Evolutionary conservation across 2,113 vertebrate species (phyloP).

Genomic region (Anguilla japonica): DNA sequence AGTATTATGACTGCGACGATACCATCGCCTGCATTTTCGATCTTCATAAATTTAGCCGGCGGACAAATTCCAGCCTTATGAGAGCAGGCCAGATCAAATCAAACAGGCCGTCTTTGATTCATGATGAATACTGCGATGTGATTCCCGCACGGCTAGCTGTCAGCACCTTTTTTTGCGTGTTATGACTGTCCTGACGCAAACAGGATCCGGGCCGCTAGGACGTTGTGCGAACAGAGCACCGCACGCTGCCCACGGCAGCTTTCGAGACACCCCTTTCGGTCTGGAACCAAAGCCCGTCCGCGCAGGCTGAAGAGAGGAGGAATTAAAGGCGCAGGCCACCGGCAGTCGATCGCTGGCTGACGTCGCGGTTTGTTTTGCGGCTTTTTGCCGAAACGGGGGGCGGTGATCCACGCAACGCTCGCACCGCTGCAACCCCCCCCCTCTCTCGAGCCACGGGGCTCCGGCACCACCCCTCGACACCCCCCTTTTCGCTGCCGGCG

Average conservation of each 20-base stretch:
- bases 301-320: background rate
- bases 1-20: background rate
- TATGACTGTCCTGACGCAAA: background rate
- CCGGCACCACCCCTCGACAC: background rate
- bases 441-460: background rate
- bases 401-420: background rate
- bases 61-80: background rate
- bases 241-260: background rate
- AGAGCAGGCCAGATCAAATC: background rate
- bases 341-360: conserved; percentile 1
- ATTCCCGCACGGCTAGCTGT: background rate
- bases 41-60: background rate
- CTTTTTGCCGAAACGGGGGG: background rate
- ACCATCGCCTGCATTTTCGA: background rate
- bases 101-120: background rate
- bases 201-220: background rate
- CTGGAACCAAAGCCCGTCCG: background rate
- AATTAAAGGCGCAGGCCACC: background rate
- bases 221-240: background rate
- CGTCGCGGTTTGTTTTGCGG: background rate
- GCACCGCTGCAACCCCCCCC: background rate
- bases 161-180: background rate
- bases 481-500: background rate
- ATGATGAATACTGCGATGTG: background rate
- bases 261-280: background rate